phyloP scores from a whole-genome alignment of 2,113 vertebrate genomes.

The Porphyrio hochstetteri region DNA sequence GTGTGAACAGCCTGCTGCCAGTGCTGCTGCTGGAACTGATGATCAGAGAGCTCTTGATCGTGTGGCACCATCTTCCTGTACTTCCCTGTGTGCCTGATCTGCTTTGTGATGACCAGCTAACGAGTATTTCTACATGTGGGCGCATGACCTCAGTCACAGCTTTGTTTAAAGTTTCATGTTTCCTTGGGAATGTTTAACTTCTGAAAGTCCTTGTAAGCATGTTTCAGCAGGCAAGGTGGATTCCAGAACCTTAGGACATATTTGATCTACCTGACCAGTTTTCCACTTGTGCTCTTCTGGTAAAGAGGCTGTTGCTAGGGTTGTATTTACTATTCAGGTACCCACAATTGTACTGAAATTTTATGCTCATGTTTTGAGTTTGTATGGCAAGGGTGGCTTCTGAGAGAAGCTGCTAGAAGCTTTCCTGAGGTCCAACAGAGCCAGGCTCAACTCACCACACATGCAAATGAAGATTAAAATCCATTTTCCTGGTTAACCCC shows the following conservation, averaged over 20 bases:
- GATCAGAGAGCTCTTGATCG: neutral
- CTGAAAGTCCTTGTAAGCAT: neutral
- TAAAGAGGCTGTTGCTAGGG: neutral
- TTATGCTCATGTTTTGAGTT: neutral
- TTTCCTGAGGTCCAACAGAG: too few relatives aligned
- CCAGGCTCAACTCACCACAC: too few relatives aligned
- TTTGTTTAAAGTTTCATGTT: neutral
- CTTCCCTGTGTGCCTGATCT: fast-evolving
- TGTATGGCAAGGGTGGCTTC: too few relatives aligned
- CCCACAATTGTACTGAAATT: neutral
- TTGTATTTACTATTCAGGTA: neutral
- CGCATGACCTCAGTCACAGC: neutral
- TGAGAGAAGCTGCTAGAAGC: too few relatives aligned
- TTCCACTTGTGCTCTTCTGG: neutral
- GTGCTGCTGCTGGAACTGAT: neutral
- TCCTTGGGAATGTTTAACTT: neutral
- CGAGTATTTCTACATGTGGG: neutral
- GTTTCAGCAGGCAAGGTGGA: neutral
- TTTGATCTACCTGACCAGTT: neutral
- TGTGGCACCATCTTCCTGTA: neutral
- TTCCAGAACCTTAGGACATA: neutral
- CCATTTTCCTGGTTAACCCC: neutral
- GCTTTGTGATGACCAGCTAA: neutral
- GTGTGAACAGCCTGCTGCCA: neutral
- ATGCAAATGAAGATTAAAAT: neutral